Evolutionary conservation across 2,797 vertebrate genomes (phyloP).

Genomic region (Tolypeutes matacus): DNA sequence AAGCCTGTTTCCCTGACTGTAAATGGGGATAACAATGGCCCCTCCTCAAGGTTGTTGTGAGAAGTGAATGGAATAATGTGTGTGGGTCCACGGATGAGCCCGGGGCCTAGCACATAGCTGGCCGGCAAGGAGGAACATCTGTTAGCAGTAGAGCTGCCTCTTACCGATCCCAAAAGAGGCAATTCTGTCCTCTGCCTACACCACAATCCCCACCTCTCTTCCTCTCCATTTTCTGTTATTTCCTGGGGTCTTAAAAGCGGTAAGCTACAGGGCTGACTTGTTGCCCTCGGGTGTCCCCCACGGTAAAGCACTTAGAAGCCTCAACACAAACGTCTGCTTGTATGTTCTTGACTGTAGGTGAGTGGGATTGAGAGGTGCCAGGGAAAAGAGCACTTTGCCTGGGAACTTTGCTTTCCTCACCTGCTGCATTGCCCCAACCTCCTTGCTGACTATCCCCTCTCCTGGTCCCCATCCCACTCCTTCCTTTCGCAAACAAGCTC

Average conservation of each 20-base stretch:
- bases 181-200: not conserved
- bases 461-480: too few relatives aligned
- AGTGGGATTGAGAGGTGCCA: not conserved
- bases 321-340: not conserved
- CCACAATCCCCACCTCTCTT: not conserved
- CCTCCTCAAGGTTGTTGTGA: not conserved
- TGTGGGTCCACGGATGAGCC: not conserved
- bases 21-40: not conserved
- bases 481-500: slow-evolving; percentile 13
- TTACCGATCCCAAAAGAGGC: not conserved
- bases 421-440: not conserved
- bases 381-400: not conserved
- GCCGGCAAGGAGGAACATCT: not conserved
- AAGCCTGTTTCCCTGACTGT: not conserved
- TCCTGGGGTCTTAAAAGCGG: not conserved
- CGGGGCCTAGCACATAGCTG: not conserved
- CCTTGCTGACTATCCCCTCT: not conserved
- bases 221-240: not conserved
- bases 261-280: not conserved
- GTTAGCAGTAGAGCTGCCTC: not conserved
- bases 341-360: not conserved
- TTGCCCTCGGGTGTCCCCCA: not conserved
- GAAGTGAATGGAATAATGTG: not conserved
- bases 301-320: not conserved
- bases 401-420: slow-evolving; percentile 7